Evolutionary conservation across 2,888 invertebrate species (phyloP).

Genomic region (Monopis laevigella): DNA sequence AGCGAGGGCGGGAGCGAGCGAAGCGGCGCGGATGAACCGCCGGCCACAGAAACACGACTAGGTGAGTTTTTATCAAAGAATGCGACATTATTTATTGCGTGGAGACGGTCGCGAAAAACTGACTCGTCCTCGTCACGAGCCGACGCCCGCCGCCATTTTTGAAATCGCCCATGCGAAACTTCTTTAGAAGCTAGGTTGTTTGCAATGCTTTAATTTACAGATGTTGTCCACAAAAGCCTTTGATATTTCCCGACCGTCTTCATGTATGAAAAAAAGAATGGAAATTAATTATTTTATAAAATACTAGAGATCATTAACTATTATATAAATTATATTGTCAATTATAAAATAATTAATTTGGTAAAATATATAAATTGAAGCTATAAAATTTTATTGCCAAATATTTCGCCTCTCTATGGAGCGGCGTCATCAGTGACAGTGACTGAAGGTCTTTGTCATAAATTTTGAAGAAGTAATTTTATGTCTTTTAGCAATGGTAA

Average conservation of each 20-base stretch:
- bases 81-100: conserved; percentile 65
- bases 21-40: conserved; percentile 51
- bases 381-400: too few relatives aligned
- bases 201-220: conserved; percentile 62
- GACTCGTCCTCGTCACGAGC: conserved; percentile 48
- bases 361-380: too few relatives aligned
- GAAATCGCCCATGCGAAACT: conserved; percentile 51
- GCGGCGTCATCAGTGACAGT: too few relatives aligned
- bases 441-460: too few relatives aligned
- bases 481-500: too few relatives aligned
- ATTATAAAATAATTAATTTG: too few relatives aligned
- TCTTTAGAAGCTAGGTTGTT: conserved; percentile 46
- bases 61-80: conserved; percentile 67
- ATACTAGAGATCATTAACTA: too few relatives aligned
- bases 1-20: conserved; percentile 24
- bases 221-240: conserved; percentile 31
- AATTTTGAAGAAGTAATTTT: too few relatives aligned
- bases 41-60: conserved; percentile 61
- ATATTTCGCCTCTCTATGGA: too few relatives aligned
- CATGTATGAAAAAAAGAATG: too few relatives aligned
- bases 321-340: too few relatives aligned
- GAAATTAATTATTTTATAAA: too few relatives aligned
- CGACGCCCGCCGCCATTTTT: conserved; percentile 55
- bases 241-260: conserved; percentile 54
- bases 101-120: conserved; percentile 67